These are phyloP conservation scores for Pyrrhosoma nymphula DNA, from an alignment of 2,888 invertebrate species.

Conservation along the genomic window DNA sequence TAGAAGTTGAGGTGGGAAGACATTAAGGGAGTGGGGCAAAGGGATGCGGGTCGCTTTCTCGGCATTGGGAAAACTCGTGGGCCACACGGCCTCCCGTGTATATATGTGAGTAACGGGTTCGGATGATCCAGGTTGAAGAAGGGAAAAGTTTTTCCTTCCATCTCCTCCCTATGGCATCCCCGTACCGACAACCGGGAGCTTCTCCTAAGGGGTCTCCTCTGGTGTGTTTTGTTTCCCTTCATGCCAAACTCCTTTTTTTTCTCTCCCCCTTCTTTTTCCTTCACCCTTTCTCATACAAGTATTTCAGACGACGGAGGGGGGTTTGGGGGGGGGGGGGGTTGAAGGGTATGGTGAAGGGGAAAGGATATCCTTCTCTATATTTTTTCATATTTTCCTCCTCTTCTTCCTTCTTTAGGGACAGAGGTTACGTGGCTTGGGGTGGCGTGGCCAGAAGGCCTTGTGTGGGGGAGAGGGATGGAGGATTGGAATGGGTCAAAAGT, in stretches of 20 bases:
- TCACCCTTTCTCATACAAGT: neutral
- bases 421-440: neutral
- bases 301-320: neutral
- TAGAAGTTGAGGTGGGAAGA: neutral
- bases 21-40: neutral
- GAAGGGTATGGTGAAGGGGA: neutral
- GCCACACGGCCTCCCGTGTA: neutral
- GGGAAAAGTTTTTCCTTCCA: constrained; percentile 22
- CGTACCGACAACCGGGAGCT: neutral
- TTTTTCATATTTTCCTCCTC: neutral
- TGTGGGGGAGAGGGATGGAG: neutral
- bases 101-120: constrained; percentile 28
- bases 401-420: neutral
- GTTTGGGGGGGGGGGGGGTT: too few relatives aligned
- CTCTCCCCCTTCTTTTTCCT: neutral
- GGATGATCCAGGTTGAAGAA: constrained; percentile 59
- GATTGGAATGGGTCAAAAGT: neutral
- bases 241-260: neutral
- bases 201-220: constrained; percentile 3
- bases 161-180: neutral
- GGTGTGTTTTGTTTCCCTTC: constrained; percentile 23
- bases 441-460: neutral
- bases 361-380: neutral
- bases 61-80: constrained; percentile 52
- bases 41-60: neutral